Evolutionary conservation across 1,140 invertebrate species (phyloP).

Genomic region (Nymphalis io): DNA sequence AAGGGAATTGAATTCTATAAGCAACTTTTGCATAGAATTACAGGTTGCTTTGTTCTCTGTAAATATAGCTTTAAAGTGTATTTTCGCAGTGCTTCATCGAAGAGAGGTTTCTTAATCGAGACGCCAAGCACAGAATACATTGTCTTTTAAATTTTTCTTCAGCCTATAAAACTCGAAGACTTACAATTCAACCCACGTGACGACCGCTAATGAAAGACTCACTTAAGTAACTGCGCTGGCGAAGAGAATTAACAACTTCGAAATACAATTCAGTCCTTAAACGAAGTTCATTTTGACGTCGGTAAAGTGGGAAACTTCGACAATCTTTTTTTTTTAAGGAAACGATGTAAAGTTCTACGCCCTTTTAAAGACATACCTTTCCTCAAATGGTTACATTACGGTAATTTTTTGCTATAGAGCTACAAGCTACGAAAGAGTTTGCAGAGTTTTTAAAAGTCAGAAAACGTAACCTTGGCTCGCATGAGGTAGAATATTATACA

Average conservation of each 20-base stretch:
- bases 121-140: slow-evolving; percentile 43
- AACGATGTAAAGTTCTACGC: slow-evolving; percentile 63
- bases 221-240: slow-evolving; percentile 71
- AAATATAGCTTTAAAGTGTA: slow-evolving; percentile 18
- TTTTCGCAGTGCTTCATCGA: slow-evolving; percentile 11
- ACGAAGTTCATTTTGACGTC: slow-evolving; percentile 68
- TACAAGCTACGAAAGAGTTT: slow-evolving; percentile 12
- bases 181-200: slow-evolving; percentile 74
- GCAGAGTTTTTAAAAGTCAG: slow-evolving; percentile 2
- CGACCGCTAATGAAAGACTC: slow-evolving; percentile 76
- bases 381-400: slow-evolving; percentile 35
- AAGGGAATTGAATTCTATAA: slow-evolving; percentile 16
- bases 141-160: slow-evolving; percentile 65
- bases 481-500: slow-evolving; percentile 46
- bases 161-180: slow-evolving; percentile 54
- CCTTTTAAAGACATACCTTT: slow-evolving; percentile 54
- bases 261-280: slow-evolving; percentile 74
- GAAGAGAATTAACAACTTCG: slow-evolving; percentile 76
- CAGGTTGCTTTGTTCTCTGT: slow-evolving; percentile 20
- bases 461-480: slow-evolving; percentile 2
- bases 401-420: slow-evolving; percentile 37
- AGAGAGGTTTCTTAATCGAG: slow-evolving; percentile 47
- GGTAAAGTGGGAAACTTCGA: slow-evolving; percentile 73
- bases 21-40: slow-evolving; percentile 21
- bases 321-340: slow-evolving; percentile 55